Conservation (phyloP, 2,888 invertebrate genomes). For the Dusona sp. region DNA sequence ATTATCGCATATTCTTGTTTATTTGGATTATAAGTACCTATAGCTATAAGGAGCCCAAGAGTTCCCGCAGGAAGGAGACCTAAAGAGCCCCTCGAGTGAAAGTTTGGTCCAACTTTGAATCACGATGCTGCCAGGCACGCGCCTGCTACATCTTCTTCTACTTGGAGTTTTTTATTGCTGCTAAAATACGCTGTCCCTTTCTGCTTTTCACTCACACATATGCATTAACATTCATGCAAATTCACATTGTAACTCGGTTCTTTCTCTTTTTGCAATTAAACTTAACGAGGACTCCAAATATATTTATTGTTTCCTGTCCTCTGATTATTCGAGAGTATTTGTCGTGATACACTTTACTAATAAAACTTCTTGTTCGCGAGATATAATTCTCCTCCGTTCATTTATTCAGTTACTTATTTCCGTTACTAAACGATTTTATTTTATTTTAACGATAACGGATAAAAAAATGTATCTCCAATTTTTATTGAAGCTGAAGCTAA, state of each 20-base stretch:
- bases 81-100: constrained; percentile 52
- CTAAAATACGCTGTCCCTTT: background rate
- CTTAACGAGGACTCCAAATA: constrained; percentile 5
- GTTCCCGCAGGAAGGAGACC: constrained; percentile 37
- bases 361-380: background rate
- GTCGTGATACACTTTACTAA: background rate
- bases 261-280: constrained; percentile 38
- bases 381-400: background rate
- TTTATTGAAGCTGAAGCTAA: background rate
- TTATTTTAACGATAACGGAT: background rate
- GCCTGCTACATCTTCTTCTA: constrained; percentile 14
- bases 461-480: background rate
- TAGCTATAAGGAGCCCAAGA: constrained; percentile 4
- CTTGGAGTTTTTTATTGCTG: constrained; percentile 20
- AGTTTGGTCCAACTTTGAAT: constrained; percentile 59
- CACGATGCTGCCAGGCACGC: constrained; percentile 31
- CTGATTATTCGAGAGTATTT: constrained; percentile 28
- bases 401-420: background rate
- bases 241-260: background rate
- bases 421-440: background rate
- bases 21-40: constrained; percentile 41
- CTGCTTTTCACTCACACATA: background rate
- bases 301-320: constrained; percentile 33
- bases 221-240: background rate
- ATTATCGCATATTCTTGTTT: constrained; percentile 49